Conservation (phyloP, 2,888 invertebrate species). For the Cerastoderma edule region DNA sequence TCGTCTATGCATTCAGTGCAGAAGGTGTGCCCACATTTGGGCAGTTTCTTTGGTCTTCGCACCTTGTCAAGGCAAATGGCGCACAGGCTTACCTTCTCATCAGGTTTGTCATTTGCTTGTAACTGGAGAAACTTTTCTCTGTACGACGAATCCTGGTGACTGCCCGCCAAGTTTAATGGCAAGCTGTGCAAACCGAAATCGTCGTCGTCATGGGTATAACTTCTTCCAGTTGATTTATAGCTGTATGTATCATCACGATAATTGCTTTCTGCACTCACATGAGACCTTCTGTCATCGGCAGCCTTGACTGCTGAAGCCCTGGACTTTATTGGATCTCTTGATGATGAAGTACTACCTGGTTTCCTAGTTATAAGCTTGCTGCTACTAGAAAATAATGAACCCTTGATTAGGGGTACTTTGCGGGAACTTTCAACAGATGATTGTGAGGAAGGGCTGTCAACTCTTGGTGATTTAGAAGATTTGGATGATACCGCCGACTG, state of each 20-base stretch:
- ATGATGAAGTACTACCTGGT: too few relatives aligned
- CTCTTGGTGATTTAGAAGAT: too few relatives aligned
- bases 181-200: slow-evolving; percentile 43
- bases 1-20: slow-evolving; percentile 73
- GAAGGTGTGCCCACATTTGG: slow-evolving; percentile 71
- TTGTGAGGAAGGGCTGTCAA: too few relatives aligned
- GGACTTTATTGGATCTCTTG: too few relatives aligned
- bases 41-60: slow-evolving; percentile 58
- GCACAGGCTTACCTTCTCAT: slow-evolving; percentile 42
- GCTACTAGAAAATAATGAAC: too few relatives aligned
- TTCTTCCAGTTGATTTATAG: too few relatives aligned
- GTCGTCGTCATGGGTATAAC: slow-evolving; percentile 17
- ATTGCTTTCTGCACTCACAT: background rate
- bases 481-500: too few relatives aligned
- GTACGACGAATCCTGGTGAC: slow-evolving; percentile 7
- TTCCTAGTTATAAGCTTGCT: too few relatives aligned
- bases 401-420: too few relatives aligned
- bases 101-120: slow-evolving; percentile 22
- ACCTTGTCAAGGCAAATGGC: slow-evolving; percentile 66
- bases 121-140: slow-evolving; percentile 41
- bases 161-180: slow-evolving; percentile 37
- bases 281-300: background rate
- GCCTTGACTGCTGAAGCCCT: background rate
- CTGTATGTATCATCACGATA: background rate
- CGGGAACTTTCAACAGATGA: too few relatives aligned